Evolutionary conservation across 1,140 invertebrate genomes (phyloP).

Genomic region (Philaenus spumarius): DNA sequence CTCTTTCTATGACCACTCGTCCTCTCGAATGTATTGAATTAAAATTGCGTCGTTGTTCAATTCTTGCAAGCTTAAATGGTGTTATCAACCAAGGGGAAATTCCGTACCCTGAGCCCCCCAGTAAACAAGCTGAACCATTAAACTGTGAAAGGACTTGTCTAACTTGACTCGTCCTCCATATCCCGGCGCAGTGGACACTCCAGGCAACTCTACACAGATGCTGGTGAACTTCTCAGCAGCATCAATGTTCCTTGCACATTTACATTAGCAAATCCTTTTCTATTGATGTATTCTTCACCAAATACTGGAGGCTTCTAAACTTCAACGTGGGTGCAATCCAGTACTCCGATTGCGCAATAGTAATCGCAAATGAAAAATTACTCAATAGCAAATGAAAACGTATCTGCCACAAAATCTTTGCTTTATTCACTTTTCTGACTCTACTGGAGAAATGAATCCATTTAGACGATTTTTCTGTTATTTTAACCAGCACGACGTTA

Average conservation of each 20-base stretch:
- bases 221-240: constrained; percentile 4
- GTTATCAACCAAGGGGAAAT: constrained; percentile 4
- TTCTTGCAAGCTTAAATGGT: not conserved
- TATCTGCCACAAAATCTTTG: not conserved
- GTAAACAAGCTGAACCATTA: not conserved
- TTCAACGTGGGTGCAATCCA: not conserved
- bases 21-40: not conserved
- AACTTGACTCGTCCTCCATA: not conserved
- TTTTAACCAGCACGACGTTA: too few species aligned
- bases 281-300: too few species aligned
- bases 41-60: not conserved
- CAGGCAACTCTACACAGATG: constrained; percentile 1
- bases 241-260: constrained; percentile 3
- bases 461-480: too few species aligned
- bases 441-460: too few species aligned
- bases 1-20: not conserved
- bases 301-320: too few species aligned
- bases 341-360: not conserved
- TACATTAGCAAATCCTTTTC: constrained; percentile 3
- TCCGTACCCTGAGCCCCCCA: not conserved
- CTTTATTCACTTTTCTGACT: too few species aligned
- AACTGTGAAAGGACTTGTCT: not conserved
- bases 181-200: constrained; percentile 2
- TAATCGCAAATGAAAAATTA: too few species aligned
- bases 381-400: not conserved